Percentiles rank a stretch among this genome's conserved stretches.
Conservation (phyloP, 2,888 invertebrate genomes). For the Abrostola tripartita region DNA sequence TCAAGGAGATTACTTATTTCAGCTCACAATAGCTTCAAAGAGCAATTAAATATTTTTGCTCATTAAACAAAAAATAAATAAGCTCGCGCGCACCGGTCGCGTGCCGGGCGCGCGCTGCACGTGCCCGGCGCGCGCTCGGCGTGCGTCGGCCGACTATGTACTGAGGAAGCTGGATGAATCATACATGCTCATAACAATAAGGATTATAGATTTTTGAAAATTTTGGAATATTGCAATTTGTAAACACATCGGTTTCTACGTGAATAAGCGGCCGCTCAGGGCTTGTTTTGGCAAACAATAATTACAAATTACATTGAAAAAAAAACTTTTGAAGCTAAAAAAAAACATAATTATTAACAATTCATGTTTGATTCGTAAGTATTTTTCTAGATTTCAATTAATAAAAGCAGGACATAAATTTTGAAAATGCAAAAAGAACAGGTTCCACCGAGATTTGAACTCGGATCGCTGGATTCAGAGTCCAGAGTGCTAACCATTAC, state of each 20-base stretch:
- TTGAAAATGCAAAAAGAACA: slow-evolving; percentile 51
- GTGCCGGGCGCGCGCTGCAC: slow-evolving; percentile 53
- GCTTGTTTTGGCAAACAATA: not conserved
- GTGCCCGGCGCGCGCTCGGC: slow-evolving; percentile 59
- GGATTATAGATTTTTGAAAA: slow-evolving; percentile 50
- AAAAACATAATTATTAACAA: not conserved
- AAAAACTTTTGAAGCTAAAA: not conserved
- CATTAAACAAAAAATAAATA: slow-evolving; percentile 71
- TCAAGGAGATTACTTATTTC: slow-evolving; percentile 68
- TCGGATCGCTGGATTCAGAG: slow-evolving; percentile 94
- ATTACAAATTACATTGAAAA: not conserved
- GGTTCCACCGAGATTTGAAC: slow-evolving; percentile 94
- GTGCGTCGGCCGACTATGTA: slow-evolving; percentile 13
- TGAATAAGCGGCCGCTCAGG: too few species aligned
- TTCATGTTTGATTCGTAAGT: too few species aligned
- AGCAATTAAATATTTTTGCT: slow-evolving; percentile 81
- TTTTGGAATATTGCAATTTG: slow-evolving; percentile 8
- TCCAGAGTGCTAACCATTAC: slow-evolving; percentile 94
- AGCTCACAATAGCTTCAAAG: slow-evolving; percentile 63
- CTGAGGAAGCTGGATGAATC: slow-evolving; percentile 30
- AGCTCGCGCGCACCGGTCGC: slow-evolving; percentile 54
- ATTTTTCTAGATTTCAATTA: not conserved
- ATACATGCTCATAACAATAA: slow-evolving; percentile 24
- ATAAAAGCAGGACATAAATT: not conserved
- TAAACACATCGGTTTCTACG: too few species aligned